Base-by-base conservation (phyloP, 2,888 invertebrate genomes). In the Dermolepida albohirtum region DNA sequence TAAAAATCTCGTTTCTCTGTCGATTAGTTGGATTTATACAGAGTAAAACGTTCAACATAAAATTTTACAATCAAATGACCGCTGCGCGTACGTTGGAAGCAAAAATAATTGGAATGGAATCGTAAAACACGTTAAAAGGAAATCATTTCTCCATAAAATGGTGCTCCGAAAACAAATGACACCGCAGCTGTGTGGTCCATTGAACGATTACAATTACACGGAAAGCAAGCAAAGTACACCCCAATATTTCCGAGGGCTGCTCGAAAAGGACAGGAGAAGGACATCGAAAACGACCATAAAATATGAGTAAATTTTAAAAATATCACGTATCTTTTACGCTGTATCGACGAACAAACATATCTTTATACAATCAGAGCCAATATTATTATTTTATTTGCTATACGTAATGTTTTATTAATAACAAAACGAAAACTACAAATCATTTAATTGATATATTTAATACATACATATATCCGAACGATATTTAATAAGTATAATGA, bases 111-210 rank as follows among this genome's bases (percentile, higher is more conserved):
- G 43, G 52, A 50, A 64, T 51, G 29, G 41, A 52, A 64, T 49
- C 64, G 52, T 52, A 51, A 64, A 64, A 64, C 52, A 64, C 40
- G 57, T 49, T 57, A 57, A 34, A 66, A 57, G 66, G 66, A 66
- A 66, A 66, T 66, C 66, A 66, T 66, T 66, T 66, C 66, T 44
- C 55, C 55, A 64, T 67, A 67, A 67, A 55, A 57, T 51, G 62
- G 63, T 66, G 69, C 47, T 66, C 63, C 63, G 66, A 66, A 69
- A 66, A 63, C 66, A 66, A 54, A 66, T 49, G 66, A 67, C 50
- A 65, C 64, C 76, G 74, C 78, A 79, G 78, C 78, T 79, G 78
- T 73, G 74, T 72, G 73, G 71, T 74, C 75, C 74, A 76, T 77
- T 76, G 74, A 75, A 72, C 74, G 75, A 73, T 74, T 72, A 77